A percentile compares a stretch with the other conserved stretches of the same genome.
Conservation (phyloP, 1,140 invertebrate genomes). For the Trichogramma pretiosum region DNA sequence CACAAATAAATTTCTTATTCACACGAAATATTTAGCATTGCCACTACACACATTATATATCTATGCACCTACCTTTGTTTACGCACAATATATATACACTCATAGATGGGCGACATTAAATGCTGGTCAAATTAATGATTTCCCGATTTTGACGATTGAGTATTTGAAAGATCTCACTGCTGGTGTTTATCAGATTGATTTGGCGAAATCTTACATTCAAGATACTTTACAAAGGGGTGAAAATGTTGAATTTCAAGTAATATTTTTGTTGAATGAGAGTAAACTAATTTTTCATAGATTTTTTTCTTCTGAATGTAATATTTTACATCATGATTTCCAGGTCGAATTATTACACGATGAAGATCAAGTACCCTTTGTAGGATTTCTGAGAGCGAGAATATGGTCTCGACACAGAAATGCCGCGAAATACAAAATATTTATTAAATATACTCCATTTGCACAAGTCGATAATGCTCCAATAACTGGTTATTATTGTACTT, state of each 20-base stretch:
- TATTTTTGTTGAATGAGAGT: too few species aligned
- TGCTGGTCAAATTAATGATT: neutral
- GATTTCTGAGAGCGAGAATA: neutral
- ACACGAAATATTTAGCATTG: too few species aligned
- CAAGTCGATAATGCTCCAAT: neutral
- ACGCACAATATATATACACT: too few species aligned
- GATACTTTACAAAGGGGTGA: neutral
- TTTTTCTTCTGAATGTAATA: too few species aligned
- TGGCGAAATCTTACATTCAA: neutral
- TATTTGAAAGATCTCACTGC: slow-evolving; percentile 1
- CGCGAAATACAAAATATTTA: neutral
- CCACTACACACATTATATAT: too few species aligned
- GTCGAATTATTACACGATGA: neutral
- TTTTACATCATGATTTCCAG: too few species aligned
- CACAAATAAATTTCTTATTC: too few species aligned
- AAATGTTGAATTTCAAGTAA: neutral
- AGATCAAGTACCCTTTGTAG: neutral
- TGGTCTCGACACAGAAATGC: neutral
- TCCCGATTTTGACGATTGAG: slow-evolving; percentile 2
- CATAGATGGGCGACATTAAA: slow-evolving; percentile 2
- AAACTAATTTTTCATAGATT: too few species aligned
- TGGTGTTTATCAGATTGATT: slow-evolving; percentile 6
- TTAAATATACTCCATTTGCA: neutral
- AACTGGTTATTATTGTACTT: neutral
- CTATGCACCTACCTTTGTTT: too few species aligned